Conservation (phyloP, 1,140 invertebrate genomes). For the Drepana arcuata region DNA sequence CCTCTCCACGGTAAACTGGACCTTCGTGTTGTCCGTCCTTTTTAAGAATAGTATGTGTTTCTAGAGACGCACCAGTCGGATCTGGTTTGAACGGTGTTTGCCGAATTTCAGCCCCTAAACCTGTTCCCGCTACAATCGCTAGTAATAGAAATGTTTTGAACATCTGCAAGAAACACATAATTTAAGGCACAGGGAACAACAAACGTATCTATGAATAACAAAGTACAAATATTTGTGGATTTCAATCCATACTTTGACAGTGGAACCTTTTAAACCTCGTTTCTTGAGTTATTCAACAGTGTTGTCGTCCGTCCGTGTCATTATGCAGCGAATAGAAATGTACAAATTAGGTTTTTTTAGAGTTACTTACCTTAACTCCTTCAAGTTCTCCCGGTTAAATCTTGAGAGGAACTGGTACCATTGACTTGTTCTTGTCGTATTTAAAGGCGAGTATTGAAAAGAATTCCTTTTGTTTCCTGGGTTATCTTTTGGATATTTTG, state of each 20-base stretch:
- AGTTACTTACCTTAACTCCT: conserved; percentile 28
- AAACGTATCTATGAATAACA: too few relatives aligned
- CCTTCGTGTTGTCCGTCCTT: conserved; percentile 25
- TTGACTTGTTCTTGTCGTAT: conserved; percentile 18
- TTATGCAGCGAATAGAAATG: too few relatives aligned
- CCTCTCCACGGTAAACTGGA: conserved; percentile 43
- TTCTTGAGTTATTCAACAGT: too few relatives aligned
- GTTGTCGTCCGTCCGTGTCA: too few relatives aligned
- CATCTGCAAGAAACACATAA: too few relatives aligned
- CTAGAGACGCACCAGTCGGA: conserved; percentile 19
- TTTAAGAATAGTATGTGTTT: conserved; percentile 28
- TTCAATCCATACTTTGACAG: too few relatives aligned
- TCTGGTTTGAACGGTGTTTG: conserved; percentile 27
- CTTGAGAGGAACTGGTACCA: conserved; percentile 24
- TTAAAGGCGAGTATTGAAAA: too few relatives aligned
- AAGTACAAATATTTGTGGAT: too few relatives aligned
- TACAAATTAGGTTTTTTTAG: too few relatives aligned
- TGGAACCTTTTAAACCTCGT: too few relatives aligned
- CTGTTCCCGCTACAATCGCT: conserved; percentile 14
- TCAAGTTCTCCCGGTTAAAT: conserved; percentile 15
- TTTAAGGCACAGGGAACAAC: too few relatives aligned
- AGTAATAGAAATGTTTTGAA: conserved; percentile 17
- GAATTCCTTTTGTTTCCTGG: too few relatives aligned
- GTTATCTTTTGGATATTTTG: conserved; percentile 35
- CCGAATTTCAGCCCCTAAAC: conserved; percentile 38